Evolutionary conservation across 2,797 vertebrate genomes (phyloP).

Genomic region (Remorina albescens): DNA sequence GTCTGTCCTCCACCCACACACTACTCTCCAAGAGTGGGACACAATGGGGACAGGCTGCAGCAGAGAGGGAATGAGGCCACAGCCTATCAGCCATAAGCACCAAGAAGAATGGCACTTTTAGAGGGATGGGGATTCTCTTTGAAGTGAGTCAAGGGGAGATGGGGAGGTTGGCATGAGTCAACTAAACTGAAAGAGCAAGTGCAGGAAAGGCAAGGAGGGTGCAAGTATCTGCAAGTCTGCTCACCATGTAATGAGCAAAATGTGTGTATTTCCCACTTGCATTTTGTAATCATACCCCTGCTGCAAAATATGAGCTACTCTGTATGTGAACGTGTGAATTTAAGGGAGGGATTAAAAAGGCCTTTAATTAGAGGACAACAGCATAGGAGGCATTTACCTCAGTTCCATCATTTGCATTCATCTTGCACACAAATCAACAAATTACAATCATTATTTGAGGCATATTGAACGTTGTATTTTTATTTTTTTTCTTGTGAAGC

Average conservation of each 20-base stretch:
- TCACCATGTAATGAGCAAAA: constrained; percentile 52
- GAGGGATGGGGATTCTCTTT: constrained; percentile 70
- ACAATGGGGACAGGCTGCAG: constrained; percentile 82
- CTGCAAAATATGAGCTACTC: constrained; percentile 48
- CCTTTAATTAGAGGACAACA: constrained; percentile 65
- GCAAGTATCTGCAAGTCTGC: constrained; percentile 47
- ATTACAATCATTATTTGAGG: constrained; percentile 54
- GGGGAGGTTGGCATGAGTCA: constrained; percentile 64
- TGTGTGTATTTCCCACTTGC: constrained; percentile 63
- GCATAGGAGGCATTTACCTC: constrained; percentile 57
- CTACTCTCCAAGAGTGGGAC: constrained; percentile 76
- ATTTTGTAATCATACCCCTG: constrained; percentile 69
- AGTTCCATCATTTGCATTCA: constrained; percentile 57
- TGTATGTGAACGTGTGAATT: constrained; percentile 51
- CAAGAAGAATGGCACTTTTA: constrained; percentile 80
- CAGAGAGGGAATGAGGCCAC: constrained; percentile 82
- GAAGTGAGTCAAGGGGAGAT: constrained; percentile 76
- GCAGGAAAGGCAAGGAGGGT: constrained; percentile 52
- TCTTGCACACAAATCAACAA: constrained; percentile 50
- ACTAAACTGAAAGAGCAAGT: constrained; percentile 57
- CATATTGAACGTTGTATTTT: constrained; percentile 20
- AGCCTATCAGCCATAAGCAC: constrained; percentile 82
- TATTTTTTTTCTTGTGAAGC: constrained; percentile 10
- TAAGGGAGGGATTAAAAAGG: constrained; percentile 68
- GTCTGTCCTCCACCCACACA: constrained; percentile 81